Conservation (phyloP, 2,888 invertebrate genomes). For the Ptycholaimellus sp. region DNA sequence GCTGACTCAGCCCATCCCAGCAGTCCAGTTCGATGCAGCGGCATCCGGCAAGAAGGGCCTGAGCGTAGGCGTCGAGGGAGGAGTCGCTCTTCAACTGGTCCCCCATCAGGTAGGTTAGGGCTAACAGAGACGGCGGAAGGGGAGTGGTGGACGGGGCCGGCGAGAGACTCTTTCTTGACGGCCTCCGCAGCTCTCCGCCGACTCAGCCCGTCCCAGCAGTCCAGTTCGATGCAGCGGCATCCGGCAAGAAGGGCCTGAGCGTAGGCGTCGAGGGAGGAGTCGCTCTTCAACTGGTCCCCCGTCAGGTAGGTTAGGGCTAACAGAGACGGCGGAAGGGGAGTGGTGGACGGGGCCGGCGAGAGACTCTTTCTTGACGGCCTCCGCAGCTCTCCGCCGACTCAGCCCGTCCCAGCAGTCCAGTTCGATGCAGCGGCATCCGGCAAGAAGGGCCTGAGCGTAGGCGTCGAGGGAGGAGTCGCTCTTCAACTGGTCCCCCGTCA, state of each 20-base stretch:
- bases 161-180: too few relatives aligned
- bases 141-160: too few relatives aligned
- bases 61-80: conserved; percentile 74
- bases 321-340: too few relatives aligned
- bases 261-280: conserved; percentile 85
- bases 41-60: conserved; percentile 70
- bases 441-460: conserved; percentile 62
- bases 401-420: too few relatives aligned
- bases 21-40: conserved; percentile 82
- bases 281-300: conserved; percentile 89
- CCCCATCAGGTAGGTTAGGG: conserved; percentile 84
- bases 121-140: too few relatives aligned
- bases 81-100: conserved; percentile 94
- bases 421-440: conserved; percentile 88
- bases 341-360: too few relatives aligned
- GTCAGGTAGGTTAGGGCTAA: too few relatives aligned
- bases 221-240: conserved; percentile 80
- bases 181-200: too few relatives aligned
- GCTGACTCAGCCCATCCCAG: too few relatives aligned
- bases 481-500: conserved; percentile 89
- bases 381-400: too few relatives aligned
- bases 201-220: too few relatives aligned
- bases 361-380: too few relatives aligned
- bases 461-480: conserved; percentile 89
- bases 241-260: conserved; percentile 66